phyloP scores from a whole-genome alignment of 2,113 vertebrate genomes.

The Sapajus apella region DNA sequence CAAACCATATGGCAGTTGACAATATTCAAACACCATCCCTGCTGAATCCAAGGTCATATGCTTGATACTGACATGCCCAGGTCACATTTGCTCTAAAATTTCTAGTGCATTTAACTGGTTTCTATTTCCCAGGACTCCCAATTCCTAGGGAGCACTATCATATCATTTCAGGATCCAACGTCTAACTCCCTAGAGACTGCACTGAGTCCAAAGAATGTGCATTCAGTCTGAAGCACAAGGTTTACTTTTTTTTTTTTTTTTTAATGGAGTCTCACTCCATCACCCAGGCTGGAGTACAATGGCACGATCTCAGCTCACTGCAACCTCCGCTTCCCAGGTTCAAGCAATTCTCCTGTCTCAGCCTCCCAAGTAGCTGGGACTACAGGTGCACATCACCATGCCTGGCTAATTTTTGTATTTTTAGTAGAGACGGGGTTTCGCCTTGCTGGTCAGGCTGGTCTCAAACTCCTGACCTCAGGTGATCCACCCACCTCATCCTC shows the following conservation, averaged over 20 bases:
- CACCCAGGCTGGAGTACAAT: too few relatives aligned
- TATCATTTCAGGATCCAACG: not conserved
- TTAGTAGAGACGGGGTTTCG: too few relatives aligned
- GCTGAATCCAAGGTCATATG: not conserved
- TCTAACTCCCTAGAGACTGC: slow-evolving; percentile 10
- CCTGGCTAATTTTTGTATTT: too few relatives aligned
- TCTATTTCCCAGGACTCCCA: not conserved
- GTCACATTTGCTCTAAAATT: slow-evolving; percentile 12
- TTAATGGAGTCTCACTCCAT: too few relatives aligned
- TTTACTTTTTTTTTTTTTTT: not conserved
- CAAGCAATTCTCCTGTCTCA: too few relatives aligned
- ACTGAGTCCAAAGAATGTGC: not conserved
- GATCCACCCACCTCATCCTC: too few relatives aligned
- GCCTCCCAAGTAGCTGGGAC: too few relatives aligned
- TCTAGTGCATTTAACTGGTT: not conserved
- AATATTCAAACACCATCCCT: not conserved
- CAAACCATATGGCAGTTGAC: not conserved
- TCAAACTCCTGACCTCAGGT: too few relatives aligned
- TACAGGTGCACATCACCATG: too few relatives aligned
- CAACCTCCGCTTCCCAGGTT: too few relatives aligned
- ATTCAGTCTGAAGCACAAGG: not conserved
- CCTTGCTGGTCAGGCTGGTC: too few relatives aligned
- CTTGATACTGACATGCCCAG: not conserved
- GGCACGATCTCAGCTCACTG: too few relatives aligned
- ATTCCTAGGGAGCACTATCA: not conserved